These are phyloP conservation scores for Formicarius rufipectus DNA, from an alignment of 2,113 vertebrate species.

Conservation along the genomic window DNA sequence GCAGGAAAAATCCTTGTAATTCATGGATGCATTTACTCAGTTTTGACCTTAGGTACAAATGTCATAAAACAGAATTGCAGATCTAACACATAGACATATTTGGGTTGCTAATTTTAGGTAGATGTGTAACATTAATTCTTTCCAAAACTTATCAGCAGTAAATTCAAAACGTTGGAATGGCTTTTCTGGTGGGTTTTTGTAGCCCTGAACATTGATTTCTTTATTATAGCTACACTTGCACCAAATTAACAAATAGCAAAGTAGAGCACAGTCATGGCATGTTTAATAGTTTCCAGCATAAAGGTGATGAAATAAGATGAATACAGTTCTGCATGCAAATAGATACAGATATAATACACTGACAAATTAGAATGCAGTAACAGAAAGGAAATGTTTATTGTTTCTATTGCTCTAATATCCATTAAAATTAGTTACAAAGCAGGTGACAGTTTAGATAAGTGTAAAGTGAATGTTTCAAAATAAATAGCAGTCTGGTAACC, in stretches of 20 bases:
- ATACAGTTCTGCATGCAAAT: neutral
- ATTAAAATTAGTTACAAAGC: constrained; percentile 77
- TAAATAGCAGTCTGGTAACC: constrained; percentile 84
- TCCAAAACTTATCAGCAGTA: neutral
- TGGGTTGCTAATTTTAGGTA: neutral
- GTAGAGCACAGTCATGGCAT: neutral
- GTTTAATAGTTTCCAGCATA: neutral
- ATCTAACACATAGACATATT: neutral
- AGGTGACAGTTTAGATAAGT: constrained; percentile 69
- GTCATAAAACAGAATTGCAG: neutral
- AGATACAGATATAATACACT: neutral
- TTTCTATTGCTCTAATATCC: constrained; percentile 66
- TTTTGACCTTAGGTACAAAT: neutral
- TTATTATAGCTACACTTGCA: neutral
- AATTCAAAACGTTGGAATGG: neutral
- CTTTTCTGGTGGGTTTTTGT: neutral
- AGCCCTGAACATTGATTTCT: neutral
- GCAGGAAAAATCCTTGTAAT: neutral
- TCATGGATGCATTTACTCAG: neutral
- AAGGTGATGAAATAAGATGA: neutral
- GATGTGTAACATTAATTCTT: neutral
- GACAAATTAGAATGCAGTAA: constrained; percentile 9
- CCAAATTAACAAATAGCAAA: neutral
- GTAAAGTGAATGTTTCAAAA: constrained; percentile 82
- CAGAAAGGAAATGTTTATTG: constrained; percentile 54